Base-by-base conservation (phyloP, 2,113 vertebrate species). In the Plotosus lineatus region DNA sequence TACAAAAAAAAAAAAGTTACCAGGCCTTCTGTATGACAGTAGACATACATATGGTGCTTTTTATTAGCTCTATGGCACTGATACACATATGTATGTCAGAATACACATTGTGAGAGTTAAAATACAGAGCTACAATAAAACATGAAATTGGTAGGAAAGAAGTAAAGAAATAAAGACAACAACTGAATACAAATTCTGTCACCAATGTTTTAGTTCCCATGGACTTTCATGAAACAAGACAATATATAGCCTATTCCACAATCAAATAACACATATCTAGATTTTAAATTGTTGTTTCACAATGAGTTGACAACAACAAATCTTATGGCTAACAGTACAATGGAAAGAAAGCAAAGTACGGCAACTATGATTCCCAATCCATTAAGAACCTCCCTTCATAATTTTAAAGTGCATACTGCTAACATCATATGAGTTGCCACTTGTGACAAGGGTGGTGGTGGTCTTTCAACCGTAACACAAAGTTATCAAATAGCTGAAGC, bases 1-100 rank as follows among this genome's bases (percentile, higher is more conserved):
- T 44, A 38, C 38, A 33, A 10, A 77, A 48, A 44, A 36, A 53
- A 4, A 5, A 11, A 33, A 42, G 4, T 38, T 71, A 9, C 19
- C 53, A 72, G 17, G 5, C 50, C 17, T 23, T 14, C 55, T 72
- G 14, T 7, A 73, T 73, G 11, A 73, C 2, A 28, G 55, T 17
- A 31, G 23, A 78, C 66, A 56, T 55, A 73, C 68, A 73, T 33
- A n/a, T 6, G 14, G 11, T 72, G 40, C 42, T 80, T 6, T 95
- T 95, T 96, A 96, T 95, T 95, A 90, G 93, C 90, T 88, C 88
- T 93, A 92, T 93, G 94, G 93, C 93, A 95, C 93, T 93, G 91
- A 90, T 88, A 90, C 86, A 91, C 76, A n/a, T n/a, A n/a, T 88
- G 84, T 78, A 85, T 87, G n/a, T 6, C 21, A 51, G 46, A 33